Evolutionary conservation across 2,888 invertebrate species (phyloP), one percentile per base, ranked within the genome.

Genomic region (Zaprionus obscuricornis): DNA sequence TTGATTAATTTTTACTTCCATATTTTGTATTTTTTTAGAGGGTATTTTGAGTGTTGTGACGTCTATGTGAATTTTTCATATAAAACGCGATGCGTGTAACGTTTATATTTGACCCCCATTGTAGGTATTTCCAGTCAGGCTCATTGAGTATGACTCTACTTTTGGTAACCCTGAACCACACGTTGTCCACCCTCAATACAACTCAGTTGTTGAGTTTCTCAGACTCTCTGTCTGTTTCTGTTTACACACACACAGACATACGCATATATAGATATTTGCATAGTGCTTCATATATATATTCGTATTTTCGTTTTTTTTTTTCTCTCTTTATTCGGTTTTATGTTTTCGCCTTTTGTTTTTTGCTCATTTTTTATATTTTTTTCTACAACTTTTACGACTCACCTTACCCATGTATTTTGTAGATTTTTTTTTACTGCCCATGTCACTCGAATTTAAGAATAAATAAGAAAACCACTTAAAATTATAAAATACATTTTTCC

Each of bases 321-420:
- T n/a, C n/a, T n/a, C n/a, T n/a, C n/a, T n/a, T n/a, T n/a, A n/a
- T n/a, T n/a, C n/a, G n/a, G n/a, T n/a, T n/a, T n/a, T n/a, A n/a
- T n/a, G n/a, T n/a, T 34, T 36, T 31, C 34, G 5, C 24, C 11
- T 46, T 49, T 60, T 16, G 49, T 6, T 43, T 42, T 33, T 13
- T 64, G n/a, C 49, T 27, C 11, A 16, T 11, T 6, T 26, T 26
- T 24, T 31, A 26, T n/a, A 26, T n/a, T 58, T 47, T 42, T 39
- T 24, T 17, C 22, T 11, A 11, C 62, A 63, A 39, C n/a, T 24
- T 17, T 18, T 39, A 26, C 50, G 40, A 57, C 50, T 65, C 66
- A 64, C 20, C 56, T 7, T 8, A 34, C 14, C 16, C 18, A 14
- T 16, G 14, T 6, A 24, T 16, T n/a, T n/a, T n/a, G n/a, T n/a